Percentiles rank a stretch among this genome's conserved stretches.
Evolutionary conservation across 2,797 vertebrate species (phyloP).

Genomic region (Tamandua tetradactyla): DNA sequence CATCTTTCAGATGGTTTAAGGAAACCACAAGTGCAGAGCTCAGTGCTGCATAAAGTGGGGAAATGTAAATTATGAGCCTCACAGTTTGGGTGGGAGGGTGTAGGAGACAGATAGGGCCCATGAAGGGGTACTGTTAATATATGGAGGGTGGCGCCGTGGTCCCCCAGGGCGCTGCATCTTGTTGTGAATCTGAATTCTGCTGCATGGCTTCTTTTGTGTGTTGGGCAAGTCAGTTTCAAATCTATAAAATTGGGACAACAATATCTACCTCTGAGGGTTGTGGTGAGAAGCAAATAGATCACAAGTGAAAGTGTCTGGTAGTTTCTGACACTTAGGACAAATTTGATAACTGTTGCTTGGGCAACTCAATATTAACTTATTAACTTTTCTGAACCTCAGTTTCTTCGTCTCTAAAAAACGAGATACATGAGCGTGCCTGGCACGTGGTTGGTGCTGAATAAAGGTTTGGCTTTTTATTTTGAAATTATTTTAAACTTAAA

Average conservation of each 20-base stretch:
- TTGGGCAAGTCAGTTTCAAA: conserved; percentile 11
- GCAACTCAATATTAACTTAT: background rate
- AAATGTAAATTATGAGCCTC: background rate
- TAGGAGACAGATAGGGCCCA: background rate
- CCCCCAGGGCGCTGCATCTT: background rate
- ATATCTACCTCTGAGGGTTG: conserved; percentile 16
- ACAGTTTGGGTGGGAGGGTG: background rate
- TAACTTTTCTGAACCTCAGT: background rate
- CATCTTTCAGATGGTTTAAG: background rate
- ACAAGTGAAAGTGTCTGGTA: conserved; percentile 23
- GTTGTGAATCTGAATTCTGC: conserved; percentile 7
- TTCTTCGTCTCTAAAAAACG: background rate
- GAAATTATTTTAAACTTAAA: conserved; percentile 34
- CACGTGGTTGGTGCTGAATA: background rate
- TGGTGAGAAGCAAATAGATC: conserved; percentile 14
- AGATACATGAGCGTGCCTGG: background rate
- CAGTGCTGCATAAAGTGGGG: background rate
- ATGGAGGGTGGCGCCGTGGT: background rate
- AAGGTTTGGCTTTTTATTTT: conserved; percentile 19
- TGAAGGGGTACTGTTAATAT: background rate
- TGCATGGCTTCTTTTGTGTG: background rate
- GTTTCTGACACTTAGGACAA: background rate
- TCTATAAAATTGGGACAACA: conserved; percentile 44
- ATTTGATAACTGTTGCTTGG: background rate
- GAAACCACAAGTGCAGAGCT: background rate